These are phyloP conservation scores for Pteruthius melanotis DNA, from an alignment of 2,113 vertebrate genomes.

Conservation along the genomic window DNA sequence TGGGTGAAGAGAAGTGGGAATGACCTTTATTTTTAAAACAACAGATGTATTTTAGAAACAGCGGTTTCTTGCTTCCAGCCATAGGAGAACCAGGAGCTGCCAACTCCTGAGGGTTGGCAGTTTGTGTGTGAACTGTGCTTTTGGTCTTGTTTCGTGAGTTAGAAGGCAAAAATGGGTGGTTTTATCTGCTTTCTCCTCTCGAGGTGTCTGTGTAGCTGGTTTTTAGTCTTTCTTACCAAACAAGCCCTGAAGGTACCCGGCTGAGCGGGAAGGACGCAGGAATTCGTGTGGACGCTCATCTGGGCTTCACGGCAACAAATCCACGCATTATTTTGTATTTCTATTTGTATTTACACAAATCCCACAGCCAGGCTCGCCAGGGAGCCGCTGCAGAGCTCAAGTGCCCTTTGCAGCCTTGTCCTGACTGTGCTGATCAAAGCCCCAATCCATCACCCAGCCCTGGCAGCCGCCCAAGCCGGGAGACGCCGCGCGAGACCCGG, in stretches of 20 bases:
- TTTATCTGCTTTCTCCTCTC: background rate
- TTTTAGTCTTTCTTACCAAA: background rate
- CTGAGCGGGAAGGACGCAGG: background rate
- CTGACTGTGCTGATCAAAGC: background rate
- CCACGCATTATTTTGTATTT: no score
- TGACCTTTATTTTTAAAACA: background rate
- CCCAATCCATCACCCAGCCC: background rate
- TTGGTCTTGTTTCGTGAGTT: background rate
- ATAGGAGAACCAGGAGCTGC: background rate
- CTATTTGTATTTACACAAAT: background rate
- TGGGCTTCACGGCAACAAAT: background rate
- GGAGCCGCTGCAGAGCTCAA: background rate
- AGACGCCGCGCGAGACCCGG: background rate
- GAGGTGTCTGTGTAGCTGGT: background rate
- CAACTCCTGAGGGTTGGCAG: background rate
- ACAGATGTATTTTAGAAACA: background rate
- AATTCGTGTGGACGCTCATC: background rate
- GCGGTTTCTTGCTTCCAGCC: background rate
- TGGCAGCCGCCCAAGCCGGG: background rate
- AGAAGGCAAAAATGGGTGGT: background rate
- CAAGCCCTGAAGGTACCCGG: no score
- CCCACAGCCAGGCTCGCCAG: background rate
- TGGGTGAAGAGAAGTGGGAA: background rate
- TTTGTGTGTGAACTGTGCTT: background rate
- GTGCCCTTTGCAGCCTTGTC: background rate